phyloP scores from a whole-genome alignment of 2,888 invertebrate genomes.

The Trisateles emortualis region DNA sequence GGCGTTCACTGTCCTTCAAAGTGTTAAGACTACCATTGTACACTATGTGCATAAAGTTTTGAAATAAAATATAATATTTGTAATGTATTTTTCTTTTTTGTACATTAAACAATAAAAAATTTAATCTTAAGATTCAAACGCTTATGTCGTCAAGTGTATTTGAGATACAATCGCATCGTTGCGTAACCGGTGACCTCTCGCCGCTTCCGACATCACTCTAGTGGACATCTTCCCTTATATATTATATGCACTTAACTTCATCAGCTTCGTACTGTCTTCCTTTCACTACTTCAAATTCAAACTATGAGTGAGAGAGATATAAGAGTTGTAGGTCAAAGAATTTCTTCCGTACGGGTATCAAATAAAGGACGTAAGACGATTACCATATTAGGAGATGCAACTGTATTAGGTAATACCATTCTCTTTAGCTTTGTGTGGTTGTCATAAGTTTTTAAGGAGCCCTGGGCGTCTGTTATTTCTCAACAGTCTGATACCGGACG shows the following conservation, averaged over 20 bases:
- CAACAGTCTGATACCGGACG: too few species aligned
- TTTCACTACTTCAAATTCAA: background rate
- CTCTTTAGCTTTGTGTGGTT: too few species aligned
- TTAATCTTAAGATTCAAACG: background rate
- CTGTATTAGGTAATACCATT: too few species aligned
- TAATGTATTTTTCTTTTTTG: too few species aligned
- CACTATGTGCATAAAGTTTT: too few species aligned
- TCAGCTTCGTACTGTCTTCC: background rate
- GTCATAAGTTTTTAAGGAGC: too few species aligned
- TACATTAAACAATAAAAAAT: background rate
- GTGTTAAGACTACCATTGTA: too few species aligned
- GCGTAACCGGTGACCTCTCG: constrained; percentile 10
- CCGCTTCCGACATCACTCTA: constrained; percentile 7
- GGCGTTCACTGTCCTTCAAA: too few species aligned
- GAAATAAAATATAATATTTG: too few species aligned
- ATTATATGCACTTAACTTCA: background rate
- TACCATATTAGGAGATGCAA: background rate
- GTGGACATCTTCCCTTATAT: constrained; percentile 9
- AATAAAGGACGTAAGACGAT: background rate
- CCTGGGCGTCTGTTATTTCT: too few species aligned
- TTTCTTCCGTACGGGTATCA: background rate
- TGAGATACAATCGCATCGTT: constrained; percentile 4
- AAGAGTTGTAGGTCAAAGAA: background rate
- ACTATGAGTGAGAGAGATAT: background rate
- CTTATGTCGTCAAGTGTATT: background rate